A percentile compares a stretch with the other conserved stretches of the same genome.
Conservation (phyloP, 2,113 vertebrate species). For the Syngnathus typhle region DNA sequence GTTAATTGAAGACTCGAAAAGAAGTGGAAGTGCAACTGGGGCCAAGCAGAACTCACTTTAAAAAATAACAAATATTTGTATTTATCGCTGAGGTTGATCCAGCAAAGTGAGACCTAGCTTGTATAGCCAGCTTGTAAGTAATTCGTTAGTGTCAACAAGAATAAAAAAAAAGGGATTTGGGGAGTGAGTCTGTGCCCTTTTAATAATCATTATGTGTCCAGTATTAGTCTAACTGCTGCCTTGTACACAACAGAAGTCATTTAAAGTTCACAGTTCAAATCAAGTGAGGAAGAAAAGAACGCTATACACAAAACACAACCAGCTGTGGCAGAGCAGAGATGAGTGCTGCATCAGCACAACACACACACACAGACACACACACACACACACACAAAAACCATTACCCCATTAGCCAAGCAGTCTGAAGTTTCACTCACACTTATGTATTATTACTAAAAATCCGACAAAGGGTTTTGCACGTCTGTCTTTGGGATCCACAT, state of each 20-base stretch:
- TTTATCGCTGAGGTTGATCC: too few species aligned
- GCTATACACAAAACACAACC: constrained; percentile 69
- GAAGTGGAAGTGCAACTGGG: too few species aligned
- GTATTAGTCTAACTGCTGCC: constrained; percentile 11
- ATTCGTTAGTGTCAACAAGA: too few species aligned
- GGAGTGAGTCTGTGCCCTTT: not conserved
- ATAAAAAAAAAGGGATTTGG: too few species aligned
- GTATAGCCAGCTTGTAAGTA: too few species aligned
- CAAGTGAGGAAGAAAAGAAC: constrained; percentile 41
- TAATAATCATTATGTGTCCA: constrained; percentile 37
- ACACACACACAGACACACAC: constrained; percentile 16
- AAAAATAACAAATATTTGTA: too few species aligned
- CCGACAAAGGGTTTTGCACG: constrained; percentile 44
- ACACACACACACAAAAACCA: constrained; percentile 28
- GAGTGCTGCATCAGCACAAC: constrained; percentile 61
- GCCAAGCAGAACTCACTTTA: too few species aligned
- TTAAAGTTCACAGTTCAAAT: constrained; percentile 61
- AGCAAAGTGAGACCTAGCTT: too few species aligned
- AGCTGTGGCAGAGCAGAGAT: constrained; percentile 67
- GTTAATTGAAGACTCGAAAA: too few species aligned
- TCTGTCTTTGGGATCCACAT: constrained; percentile 55
- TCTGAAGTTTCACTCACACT: constrained; percentile 60
- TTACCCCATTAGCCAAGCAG: constrained; percentile 46
- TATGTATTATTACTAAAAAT: constrained; percentile 55
- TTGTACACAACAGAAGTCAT: constrained; percentile 31